Evolutionary conservation across 2,888 invertebrate species (phyloP).

Genomic region (Thera britannica): DNA sequence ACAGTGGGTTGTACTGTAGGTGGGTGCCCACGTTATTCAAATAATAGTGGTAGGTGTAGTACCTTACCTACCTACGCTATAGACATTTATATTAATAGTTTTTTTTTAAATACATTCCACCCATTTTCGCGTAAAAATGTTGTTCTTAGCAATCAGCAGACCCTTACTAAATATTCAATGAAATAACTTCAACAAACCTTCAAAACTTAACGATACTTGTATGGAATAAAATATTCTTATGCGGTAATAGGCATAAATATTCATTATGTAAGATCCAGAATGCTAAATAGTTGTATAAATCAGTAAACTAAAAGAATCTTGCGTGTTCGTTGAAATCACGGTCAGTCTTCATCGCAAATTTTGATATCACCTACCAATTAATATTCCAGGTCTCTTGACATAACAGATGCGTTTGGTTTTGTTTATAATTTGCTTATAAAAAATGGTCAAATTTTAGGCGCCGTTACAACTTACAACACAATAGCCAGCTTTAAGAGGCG

Average conservation of each 20-base stretch:
- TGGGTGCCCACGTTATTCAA: constrained; percentile 77
- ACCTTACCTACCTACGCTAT: constrained; percentile 46
- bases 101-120: not conserved
- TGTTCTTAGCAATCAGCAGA: not conserved
- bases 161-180: constrained; percentile 1
- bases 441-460: constrained; percentile 68
- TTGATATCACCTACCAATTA: constrained; percentile 34
- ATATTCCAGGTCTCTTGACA: constrained; percentile 42
- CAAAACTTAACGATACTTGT: no score
- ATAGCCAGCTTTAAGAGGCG: constrained; percentile 69
- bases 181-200: no score
- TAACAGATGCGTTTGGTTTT: constrained; percentile 53
- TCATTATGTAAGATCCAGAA: not conserved
- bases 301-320: not conserved
- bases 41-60: constrained; percentile 64
- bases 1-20: constrained; percentile 77
- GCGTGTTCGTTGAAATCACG: constrained; percentile 18
- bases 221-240: not conserved
- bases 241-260: not conserved
- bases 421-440: constrained; percentile 55
- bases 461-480: constrained; percentile 64
- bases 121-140: not conserved
- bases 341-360: constrained; percentile 20
- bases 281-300: not conserved
- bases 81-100: constrained; percentile 44